Base-by-base conservation (phyloP, 2,113 vertebrate species). In the Oryzias javanicus region DNA sequence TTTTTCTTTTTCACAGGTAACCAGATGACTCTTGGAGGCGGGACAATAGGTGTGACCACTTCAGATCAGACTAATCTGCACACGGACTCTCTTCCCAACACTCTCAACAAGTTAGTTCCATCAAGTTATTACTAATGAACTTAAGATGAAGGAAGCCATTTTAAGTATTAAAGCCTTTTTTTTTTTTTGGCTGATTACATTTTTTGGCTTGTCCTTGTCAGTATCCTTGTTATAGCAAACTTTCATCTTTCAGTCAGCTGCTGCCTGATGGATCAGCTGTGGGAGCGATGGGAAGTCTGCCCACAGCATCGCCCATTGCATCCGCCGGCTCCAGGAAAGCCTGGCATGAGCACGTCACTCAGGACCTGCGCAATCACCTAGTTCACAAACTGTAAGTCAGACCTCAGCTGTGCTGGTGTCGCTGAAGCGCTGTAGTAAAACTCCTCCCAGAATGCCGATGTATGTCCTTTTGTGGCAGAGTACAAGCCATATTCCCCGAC, bases 401-500 rank as follows among this genome's bases (percentile, higher is more conserved):
- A 1, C 20, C 2, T 15, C 24, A 25, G 14, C 55, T 54, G 50
- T 1, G 45, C 13, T 44, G 8, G 15, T 18, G 24, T 47, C 18
- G 24, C 12, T 49, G 41, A 4, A n/a, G 48, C 10, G 4, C 13
- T 7, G 1, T 14, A 8, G 3, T 40, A 29, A 14, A 48, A 51
- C 25, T 25, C 27, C 22, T 22, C 2, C 2, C 22, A 22, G 22
- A 22, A 2, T 22, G 18, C n/a, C 41, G 49, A 50, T 49, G 3
- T 67, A 8, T 70, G 0, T 50, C 60, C 12, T 59, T 64, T 14
- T 60, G 14, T 55, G 42, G 46, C 74, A 99, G 97, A 42, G 97
- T 99, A 80, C 97, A 99, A 92, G 97, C 97, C 90, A 99, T 99
- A 90, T 99, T 99, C 82, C 97, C 97, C 55, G 97, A 99, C 76